These are phyloP conservation scores for Itoplectis maculator DNA, from an alignment of 2,888 invertebrate genomes.

Conservation along the genomic window DNA sequence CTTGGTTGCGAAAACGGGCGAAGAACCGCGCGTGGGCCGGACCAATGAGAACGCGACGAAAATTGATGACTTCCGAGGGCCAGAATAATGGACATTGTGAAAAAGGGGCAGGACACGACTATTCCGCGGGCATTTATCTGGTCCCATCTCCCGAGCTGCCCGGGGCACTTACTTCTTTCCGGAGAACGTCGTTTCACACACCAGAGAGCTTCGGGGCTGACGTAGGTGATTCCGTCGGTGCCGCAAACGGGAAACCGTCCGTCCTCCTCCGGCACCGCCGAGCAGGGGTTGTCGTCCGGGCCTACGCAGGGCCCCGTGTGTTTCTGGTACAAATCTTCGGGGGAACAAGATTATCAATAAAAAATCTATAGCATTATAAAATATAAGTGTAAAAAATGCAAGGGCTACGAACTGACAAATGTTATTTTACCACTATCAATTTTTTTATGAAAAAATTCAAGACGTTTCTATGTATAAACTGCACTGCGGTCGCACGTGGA, in stretches of 20 bases:
- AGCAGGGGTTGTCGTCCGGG: constrained; percentile 74
- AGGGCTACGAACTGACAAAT: no score
- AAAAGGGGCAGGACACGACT: constrained; percentile 49
- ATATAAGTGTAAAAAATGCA: neutral
- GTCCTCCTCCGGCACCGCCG: constrained; percentile 59
- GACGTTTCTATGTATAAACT: no score
- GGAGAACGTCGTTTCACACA: constrained; percentile 73
- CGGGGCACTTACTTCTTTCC: constrained; percentile 52
- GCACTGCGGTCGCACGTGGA: neutral
- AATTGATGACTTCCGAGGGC: constrained; percentile 20
- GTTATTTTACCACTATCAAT: no score
- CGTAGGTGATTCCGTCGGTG: constrained; percentile 74
- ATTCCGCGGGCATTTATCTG: neutral
- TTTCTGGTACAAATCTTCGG: constrained; percentile 71
- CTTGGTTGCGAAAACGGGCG: constrained; percentile 5
- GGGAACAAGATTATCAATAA: constrained; percentile 24
- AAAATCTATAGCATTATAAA: no score
- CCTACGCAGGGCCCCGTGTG: constrained; percentile 72
- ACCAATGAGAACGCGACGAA: constrained; percentile 16
- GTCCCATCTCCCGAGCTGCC: neutral
- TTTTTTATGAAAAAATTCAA: no score
- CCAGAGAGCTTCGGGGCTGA: constrained; percentile 77
- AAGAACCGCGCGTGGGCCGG: no score
- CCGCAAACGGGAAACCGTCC: constrained; percentile 76
- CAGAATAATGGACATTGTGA: constrained; percentile 36